phyloP scores from a whole-genome alignment of 2,888 invertebrate species.

The Cheilosia scutellata region DNA sequence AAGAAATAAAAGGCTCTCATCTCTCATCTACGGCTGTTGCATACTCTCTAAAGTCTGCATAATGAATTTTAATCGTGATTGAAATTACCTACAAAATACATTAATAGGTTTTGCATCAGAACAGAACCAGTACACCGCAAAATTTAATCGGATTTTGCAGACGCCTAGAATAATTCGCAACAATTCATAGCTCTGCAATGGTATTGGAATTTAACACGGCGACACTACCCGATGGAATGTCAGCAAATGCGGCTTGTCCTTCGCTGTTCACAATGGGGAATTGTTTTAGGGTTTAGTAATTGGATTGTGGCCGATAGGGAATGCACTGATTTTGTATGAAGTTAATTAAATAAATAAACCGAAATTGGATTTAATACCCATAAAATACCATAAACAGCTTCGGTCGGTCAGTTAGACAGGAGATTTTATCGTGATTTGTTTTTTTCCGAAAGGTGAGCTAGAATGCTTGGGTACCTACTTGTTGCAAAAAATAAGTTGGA shows the following conservation, averaged over 20 bases:
- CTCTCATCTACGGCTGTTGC: constrained; percentile 3
- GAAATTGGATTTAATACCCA: constrained; percentile 24
- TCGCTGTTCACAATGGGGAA: constrained; percentile 1
- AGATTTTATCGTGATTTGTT: too few relatives aligned
- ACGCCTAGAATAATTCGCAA: constrained; percentile 1
- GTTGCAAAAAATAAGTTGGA: too few relatives aligned
- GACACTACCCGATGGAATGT: constrained; percentile 6
- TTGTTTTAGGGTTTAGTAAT: constrained; percentile 36
- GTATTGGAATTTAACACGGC: constrained; percentile 20
- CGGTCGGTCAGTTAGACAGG: too few relatives aligned
- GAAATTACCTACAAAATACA: not conserved
- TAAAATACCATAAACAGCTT: constrained; percentile 1
- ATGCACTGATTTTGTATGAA: not conserved
- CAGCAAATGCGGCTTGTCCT: not conserved
- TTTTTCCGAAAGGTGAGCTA: too few relatives aligned
- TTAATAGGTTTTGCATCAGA: not conserved
- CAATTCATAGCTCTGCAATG: constrained; percentile 8
- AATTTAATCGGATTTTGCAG: constrained; percentile 16
- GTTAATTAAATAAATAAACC: constrained; percentile 46
- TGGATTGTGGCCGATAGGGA: constrained; percentile 33
- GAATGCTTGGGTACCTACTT: too few relatives aligned
- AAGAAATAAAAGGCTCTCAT: not conserved
- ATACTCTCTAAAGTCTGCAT: not conserved
- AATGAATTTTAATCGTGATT: constrained; percentile 22
- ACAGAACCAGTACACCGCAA: not conserved